A percentile compares a stretch with the other conserved stretches of the same genome.
These are phyloP conservation scores for Australoheros facetus DNA, from an alignment of 2,797 vertebrate species.

Conservation along the genomic window DNA sequence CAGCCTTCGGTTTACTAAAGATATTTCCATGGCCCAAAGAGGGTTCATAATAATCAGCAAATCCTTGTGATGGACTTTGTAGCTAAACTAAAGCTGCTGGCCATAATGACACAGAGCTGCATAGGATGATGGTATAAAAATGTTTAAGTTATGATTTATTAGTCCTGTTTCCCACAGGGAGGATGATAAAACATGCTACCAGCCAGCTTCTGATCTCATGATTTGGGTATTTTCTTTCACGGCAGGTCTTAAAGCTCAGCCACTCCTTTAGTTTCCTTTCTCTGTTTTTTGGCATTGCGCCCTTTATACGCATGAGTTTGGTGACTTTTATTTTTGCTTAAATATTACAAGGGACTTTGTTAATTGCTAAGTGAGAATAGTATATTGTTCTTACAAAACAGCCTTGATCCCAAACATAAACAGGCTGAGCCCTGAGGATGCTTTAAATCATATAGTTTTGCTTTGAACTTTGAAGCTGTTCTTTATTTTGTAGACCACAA, in stretches of 20 bases:
- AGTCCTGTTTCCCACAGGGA: constrained; percentile 38
- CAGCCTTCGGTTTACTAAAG: constrained; percentile 22
- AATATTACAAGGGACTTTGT: neutral
- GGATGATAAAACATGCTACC: constrained; percentile 49
- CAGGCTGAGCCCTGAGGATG: constrained; percentile 38
- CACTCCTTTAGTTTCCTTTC: constrained; percentile 21
- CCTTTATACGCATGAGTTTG: neutral
- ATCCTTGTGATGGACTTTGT: constrained; percentile 26
- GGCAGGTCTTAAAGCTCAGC: constrained; percentile 26
- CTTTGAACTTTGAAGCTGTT: constrained; percentile 58
- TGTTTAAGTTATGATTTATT: constrained; percentile 59
- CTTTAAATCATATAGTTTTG: constrained; percentile 25
- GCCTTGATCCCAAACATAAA: constrained; percentile 27
- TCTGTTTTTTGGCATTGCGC: constrained; percentile 10
- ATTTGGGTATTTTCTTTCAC: constrained; percentile 48
- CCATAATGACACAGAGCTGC: neutral
- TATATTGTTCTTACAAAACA: constrained; percentile 18
- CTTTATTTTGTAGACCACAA: constrained; percentile 46
- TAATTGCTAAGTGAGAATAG: constrained; percentile 12
- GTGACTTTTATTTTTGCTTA: neutral
- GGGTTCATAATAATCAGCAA: constrained; percentile 48
- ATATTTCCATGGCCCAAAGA: constrained; percentile 2
- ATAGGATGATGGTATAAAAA: constrained; percentile 18
- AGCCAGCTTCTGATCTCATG: constrained; percentile 66
- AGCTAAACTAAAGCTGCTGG: constrained; percentile 11